Evolutionary conservation across 2,888 invertebrate genomes (phyloP).

Genomic region (Tipula unca): DNA sequence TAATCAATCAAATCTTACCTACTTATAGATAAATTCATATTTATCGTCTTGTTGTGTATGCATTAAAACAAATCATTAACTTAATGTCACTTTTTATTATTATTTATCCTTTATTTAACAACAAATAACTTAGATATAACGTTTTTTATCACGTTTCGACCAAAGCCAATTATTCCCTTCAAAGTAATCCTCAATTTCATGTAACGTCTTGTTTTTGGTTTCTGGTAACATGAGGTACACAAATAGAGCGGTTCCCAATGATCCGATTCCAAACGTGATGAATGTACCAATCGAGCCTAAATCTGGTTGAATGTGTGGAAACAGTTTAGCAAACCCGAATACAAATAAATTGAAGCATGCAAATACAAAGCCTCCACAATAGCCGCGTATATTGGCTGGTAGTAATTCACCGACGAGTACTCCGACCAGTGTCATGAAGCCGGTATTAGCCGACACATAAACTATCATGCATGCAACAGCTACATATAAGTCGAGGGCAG

Average conservation of each 20-base stretch:
- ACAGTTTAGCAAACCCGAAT: constrained; percentile 61
- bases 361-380: constrained; percentile 65
- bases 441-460: constrained; percentile 61
- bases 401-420: constrained; percentile 68
- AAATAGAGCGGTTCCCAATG: constrained; percentile 53
- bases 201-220: constrained; percentile 60
- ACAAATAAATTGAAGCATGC: constrained; percentile 59
- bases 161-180: constrained; percentile 55
- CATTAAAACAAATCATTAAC: too few relatives aligned
- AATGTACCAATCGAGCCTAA: constrained; percentile 62
- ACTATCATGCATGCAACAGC: constrained; percentile 41
- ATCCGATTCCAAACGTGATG: constrained; percentile 56
- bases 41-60: too few relatives aligned
- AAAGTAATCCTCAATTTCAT: constrained; percentile 73
- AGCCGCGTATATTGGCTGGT: constrained; percentile 62
- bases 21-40: too few relatives aligned
- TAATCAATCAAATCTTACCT: too few relatives aligned
- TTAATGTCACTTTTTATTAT: too few relatives aligned
- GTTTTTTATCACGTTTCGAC: constrained; percentile 29
- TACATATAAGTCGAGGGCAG: constrained; percentile 37
- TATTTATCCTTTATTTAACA: too few relatives aligned
- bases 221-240: constrained; percentile 63
- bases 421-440: constrained; percentile 64
- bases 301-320: constrained; percentile 51
- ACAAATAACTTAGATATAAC: too few relatives aligned